Base-by-base conservation (phyloP, 2,797 vertebrate genomes). In the Sitta carolinensis region DNA sequence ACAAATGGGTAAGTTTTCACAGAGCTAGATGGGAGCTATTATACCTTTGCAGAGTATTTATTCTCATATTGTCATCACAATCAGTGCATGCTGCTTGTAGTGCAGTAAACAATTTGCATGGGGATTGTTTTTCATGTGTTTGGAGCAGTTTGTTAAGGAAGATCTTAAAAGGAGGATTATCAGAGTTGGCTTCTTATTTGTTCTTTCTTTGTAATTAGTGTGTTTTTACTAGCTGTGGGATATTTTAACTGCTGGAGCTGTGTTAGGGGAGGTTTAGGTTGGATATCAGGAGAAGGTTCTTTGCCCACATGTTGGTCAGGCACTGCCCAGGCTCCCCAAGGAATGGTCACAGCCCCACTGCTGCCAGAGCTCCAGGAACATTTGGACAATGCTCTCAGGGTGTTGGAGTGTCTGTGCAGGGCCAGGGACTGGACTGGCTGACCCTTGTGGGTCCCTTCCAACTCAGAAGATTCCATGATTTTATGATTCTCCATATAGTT, bases 271-370 rank as follows among this genome's bases (percentile, higher is more conserved):
- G 21, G 25, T 34, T 64, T 77, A 34, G 10, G 22, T 2, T 58
- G 73, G 64, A 23, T 27, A 12, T 23, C 8, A 64, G 34, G 52
- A 14, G 14, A 58, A 54, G 18, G 8, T 47, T 72, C 30, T 72
- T 77, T 0, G 0, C 40, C 26, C 45, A 58, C 38, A 7, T 5
- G 45, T 3, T 70, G 38, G 7, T 18, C 10, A 9, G 50, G 23
- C 20, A 51, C 43, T 76, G 36, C 0, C 2, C 25, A 52, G 66
- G 7, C 15, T 47, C 38, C 25, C 13, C 45, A 47, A 29, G 66
- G 45, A 27, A 64, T 47, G 45, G 25, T 0, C 58, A 8, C 0
- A 0, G 45, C n/a, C 21, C 17, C 3, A 1, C 5, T 26, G 42
- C 36, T 66, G 52, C 30, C 64, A 27, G 38, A 78, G 40, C 61